These are phyloP conservation scores for Scaptomyza pallida DNA, from an alignment of 1,140 invertebrate species.

Conservation along the genomic window DNA sequence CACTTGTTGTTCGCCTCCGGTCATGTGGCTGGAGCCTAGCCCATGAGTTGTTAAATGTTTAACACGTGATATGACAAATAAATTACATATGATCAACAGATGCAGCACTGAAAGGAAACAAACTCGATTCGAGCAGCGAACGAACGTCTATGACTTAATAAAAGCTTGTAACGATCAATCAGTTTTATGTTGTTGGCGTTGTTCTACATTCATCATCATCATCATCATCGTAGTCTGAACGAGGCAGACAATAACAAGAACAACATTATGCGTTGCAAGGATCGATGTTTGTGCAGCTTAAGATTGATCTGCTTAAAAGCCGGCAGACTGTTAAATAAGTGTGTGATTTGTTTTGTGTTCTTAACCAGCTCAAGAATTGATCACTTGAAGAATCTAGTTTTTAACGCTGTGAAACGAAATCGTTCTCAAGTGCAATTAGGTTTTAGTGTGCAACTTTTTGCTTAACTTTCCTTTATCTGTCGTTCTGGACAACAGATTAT, in stretches of 20 bases:
- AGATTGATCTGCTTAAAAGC: slow-evolving; percentile 16
- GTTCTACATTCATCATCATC: slow-evolving; percentile 52
- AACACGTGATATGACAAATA: slow-evolving; percentile 81
- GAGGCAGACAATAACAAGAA: neutral
- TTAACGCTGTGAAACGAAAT: too few relatives aligned
- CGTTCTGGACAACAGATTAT: too few relatives aligned
- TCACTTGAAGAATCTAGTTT: neutral
- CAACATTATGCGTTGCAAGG: slow-evolving; percentile 12
- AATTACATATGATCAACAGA: slow-evolving; percentile 73
- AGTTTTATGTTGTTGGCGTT: slow-evolving; percentile 44
- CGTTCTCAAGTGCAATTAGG: too few relatives aligned
- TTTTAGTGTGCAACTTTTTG: neutral
- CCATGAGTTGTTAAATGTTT: slow-evolving; percentile 78
- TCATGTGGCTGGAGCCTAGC: slow-evolving; percentile 52
- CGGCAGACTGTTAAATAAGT: slow-evolving; percentile 22
- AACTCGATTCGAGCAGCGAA: slow-evolving; percentile 2
- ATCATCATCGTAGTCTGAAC: slow-evolving; percentile 6
- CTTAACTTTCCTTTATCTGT: too few relatives aligned
- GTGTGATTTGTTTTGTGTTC: slow-evolving; percentile 8
- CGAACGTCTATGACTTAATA: slow-evolving; percentile 55
- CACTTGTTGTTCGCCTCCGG: slow-evolving; percentile 69
- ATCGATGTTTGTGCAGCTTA: slow-evolving; percentile 17
- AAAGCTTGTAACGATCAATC: slow-evolving; percentile 56
- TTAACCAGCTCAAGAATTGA: slow-evolving; percentile 2
- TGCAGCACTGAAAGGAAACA: slow-evolving; percentile 36